These are phyloP conservation scores for Gymnoscelis rufifasciata DNA, from an alignment of 2,888 invertebrate species.

Conservation along the genomic window DNA sequence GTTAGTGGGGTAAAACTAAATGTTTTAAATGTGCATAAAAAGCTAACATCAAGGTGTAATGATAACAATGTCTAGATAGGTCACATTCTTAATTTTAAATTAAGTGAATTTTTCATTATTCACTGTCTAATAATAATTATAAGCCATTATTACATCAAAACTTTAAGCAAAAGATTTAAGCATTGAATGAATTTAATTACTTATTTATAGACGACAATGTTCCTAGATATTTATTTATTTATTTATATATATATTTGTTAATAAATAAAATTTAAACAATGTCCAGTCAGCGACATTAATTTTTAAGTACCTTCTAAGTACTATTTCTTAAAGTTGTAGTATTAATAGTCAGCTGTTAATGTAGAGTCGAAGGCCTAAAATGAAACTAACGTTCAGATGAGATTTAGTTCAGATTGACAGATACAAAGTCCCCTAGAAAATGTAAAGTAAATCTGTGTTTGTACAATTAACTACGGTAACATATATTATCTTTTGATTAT, in stretches of 20 bases:
- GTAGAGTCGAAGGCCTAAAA: neutral
- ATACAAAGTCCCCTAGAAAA: too few species aligned
- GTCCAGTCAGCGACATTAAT: constrained; percentile 11
- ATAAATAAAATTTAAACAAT: constrained; percentile 15
- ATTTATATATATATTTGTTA: too few species aligned
- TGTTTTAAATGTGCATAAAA: constrained; percentile 31
- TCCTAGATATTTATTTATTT: too few species aligned
- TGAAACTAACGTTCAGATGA: neutral
- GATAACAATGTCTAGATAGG: constrained; percentile 29
- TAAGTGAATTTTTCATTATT: too few species aligned
- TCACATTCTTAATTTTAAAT: neutral
- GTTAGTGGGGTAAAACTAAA: constrained; percentile 45
- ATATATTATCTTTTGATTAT: too few species aligned
- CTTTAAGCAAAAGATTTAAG: constrained; percentile 18
- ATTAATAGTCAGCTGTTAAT: neutral
- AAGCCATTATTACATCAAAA: constrained; percentile 8
- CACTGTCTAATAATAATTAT: too few species aligned
- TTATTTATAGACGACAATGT: constrained; percentile 17
- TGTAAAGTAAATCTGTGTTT: too few species aligned
- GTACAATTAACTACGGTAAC: too few species aligned
- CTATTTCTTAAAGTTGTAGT: neutral
- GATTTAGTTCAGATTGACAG: constrained; percentile 5
- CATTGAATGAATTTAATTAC: constrained; percentile 18
- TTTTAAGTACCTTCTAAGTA: constrained; percentile 26
- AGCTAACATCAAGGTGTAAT: constrained; percentile 30